These are phyloP conservation scores for Cephus nigrinus DNA, from an alignment of 2,888 invertebrate genomes.

Conservation along the genomic window DNA sequence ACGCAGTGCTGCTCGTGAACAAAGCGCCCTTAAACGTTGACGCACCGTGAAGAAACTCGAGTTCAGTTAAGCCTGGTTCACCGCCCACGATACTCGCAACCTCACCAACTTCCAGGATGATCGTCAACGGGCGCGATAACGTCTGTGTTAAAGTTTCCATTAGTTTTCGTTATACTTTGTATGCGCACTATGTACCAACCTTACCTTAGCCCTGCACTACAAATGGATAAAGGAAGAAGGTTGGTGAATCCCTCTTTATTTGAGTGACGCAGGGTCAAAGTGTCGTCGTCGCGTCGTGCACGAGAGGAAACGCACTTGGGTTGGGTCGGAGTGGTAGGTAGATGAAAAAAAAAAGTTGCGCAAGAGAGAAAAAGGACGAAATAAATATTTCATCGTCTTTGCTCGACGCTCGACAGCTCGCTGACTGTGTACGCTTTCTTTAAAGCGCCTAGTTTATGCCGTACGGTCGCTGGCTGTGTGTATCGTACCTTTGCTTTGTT, in stretches of 20 bases:
- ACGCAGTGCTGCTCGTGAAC: conserved; percentile 35
- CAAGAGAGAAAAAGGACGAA: neutral
- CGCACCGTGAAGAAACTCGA: neutral
- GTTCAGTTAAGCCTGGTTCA: neutral
- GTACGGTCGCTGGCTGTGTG: neutral
- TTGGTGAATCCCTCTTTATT: neutral
- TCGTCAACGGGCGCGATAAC: neutral
- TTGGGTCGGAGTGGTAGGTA: neutral
- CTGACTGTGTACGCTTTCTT: neutral
- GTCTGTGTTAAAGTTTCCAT: neutral
- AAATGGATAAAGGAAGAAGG: neutral
- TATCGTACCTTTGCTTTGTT: neutral
- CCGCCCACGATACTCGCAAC: neutral
- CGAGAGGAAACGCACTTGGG: neutral
- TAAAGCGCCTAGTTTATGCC: neutral
- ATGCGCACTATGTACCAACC: neutral
- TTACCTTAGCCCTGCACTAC: neutral
- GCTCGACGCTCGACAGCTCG: neutral
- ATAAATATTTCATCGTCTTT: neutral
- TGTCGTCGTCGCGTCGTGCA: neutral
- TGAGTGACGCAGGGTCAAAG: neutral
- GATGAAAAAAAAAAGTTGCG: neutral
- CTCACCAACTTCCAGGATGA: neutral
- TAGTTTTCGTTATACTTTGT: neutral
- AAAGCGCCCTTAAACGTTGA: conserved; percentile 29